These are phyloP conservation scores for Zygogramma bicolorata DNA, from an alignment of 2,888 invertebrate genomes.

Conservation along the genomic window DNA sequence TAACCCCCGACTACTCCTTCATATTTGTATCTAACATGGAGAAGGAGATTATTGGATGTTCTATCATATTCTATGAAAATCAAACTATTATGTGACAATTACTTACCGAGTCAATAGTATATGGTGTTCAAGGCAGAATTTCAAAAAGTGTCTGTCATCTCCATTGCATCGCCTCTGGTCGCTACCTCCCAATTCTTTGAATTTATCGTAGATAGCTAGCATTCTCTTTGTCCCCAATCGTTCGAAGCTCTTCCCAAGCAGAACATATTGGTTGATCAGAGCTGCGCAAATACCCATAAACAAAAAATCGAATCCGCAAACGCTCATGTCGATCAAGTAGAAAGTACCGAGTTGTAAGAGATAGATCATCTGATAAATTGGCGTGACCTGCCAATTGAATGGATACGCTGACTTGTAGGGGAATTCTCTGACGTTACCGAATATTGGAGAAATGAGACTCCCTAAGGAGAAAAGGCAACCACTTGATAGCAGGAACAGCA, in stretches of 20 bases:
- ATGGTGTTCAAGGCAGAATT: slow-evolving; percentile 38
- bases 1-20: too few species aligned
- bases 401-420: slow-evolving; percentile 38
- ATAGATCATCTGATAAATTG: slow-evolving; percentile 38
- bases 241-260: slow-evolving; percentile 22
- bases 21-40: too few species aligned
- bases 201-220: slow-evolving; percentile 9
- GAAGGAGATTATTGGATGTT: too few species aligned
- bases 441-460: slow-evolving; percentile 23
- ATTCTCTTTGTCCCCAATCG: slow-evolving; percentile 30
- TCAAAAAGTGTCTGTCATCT: slow-evolving; percentile 20
- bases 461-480: slow-evolving; percentile 27
- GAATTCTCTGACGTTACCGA: slow-evolving; percentile 21
- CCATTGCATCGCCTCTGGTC: neutral
- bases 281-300: slow-evolving; percentile 39
- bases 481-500: neutral
- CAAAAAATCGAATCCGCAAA: slow-evolving; percentile 38
- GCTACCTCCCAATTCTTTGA: neutral
- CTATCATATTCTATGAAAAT: too few species aligned
- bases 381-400: slow-evolving; percentile 33
- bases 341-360: slow-evolving; percentile 25
- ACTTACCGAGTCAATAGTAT: slow-evolving; percentile 28
- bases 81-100: too few species aligned
- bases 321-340: slow-evolving; percentile 25
- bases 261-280: slow-evolving; percentile 35